Evolutionary conservation across 1,140 invertebrate species (phyloP), one percentile per base, ranked within the genome.

Genomic region (Chrysoperla carnea): DNA sequence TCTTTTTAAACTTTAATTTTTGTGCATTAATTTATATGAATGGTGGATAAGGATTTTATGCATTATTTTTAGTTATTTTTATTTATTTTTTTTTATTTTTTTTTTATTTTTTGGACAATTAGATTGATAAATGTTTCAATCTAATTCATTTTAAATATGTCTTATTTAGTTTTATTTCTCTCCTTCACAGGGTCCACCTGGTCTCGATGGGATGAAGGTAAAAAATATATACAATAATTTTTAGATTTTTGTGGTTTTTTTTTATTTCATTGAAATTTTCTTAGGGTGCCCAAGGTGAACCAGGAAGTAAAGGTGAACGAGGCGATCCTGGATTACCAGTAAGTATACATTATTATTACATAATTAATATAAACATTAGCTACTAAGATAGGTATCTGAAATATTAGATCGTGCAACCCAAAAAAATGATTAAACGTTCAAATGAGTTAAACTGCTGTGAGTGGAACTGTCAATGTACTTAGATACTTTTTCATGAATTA

Each of bases 321-420:
- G 88, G 88, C 37, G 87, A 92, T 64, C 84, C 85, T 43, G 88
- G 89, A 52, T 65, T 91, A 60, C 85, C 86, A 57, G 88, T 91
- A 78, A 73, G 84, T 78, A 56, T 51, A 47, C 37, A 31, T 23
- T 33, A 31, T 12, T 33, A 4, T 33, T 12, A 33, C 8, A 11
- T 6, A 11, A 33, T 33, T 11, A 11, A 33, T 33, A 33, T 33
- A 33, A 33, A 33, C 31, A 7, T 31, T 31, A n/a, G n/a, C n/a
- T n/a, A n/a, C n/a, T n/a, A n/a, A n/a, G n/a, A n/a, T n/a, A n/a
- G n/a, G n/a, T n/a, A n/a, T n/a, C n/a, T n/a, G n/a, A n/a, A n/a
- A n/a, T n/a, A n/a, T n/a, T n/a, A n/a, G n/a, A n/a, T n/a, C n/a
- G n/a, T n/a, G n/a, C n/a, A n/a, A n/a, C n/a, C n/a, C n/a, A n/a